Percentiles rank a stretch among this genome's conserved stretches.
Conservation (phyloP, 2,797 vertebrate species). For the Clangula hyemalis region DNA sequence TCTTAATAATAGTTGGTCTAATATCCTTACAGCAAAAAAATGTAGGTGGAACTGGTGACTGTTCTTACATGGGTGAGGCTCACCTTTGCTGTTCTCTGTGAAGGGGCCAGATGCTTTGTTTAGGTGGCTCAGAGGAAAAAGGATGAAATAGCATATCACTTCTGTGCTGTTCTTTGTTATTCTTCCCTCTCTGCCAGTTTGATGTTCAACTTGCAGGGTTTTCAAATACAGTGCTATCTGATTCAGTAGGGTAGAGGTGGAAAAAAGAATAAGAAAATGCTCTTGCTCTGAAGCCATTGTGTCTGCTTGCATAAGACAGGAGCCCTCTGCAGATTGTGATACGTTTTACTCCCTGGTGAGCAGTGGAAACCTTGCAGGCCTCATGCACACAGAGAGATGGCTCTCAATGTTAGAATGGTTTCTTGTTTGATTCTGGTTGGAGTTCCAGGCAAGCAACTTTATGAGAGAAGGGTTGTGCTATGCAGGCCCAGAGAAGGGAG, state of each 20-base stretch:
- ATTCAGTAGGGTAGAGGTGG: not conserved
- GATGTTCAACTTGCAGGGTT: not conserved
- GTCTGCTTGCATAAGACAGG: not conserved
- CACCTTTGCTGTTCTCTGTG: not conserved
- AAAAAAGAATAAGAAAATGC: not conserved
- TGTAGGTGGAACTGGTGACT: not conserved
- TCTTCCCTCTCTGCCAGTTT: not conserved
- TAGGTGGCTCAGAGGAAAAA: not conserved
- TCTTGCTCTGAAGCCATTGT: not conserved
- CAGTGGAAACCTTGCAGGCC: not conserved
- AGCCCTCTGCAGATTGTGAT: not conserved
- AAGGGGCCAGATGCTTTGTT: not conserved
- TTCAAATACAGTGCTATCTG: not conserved
- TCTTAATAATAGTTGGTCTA: not conserved
- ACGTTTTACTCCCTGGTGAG: not conserved
- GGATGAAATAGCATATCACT: not conserved
- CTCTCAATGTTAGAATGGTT: not conserved
- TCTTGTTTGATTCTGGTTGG: not conserved
- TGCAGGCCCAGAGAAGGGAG: rapidly evolving
- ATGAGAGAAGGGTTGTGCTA: not conserved
- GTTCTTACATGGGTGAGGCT: not conserved
- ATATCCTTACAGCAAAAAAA: not conserved
- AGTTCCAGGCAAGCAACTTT: not conserved
- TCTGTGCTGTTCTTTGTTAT: not conserved
- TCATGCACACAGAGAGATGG: not conserved